Evolutionary conservation across 1,140 invertebrate species (phyloP).

Genomic region (Brachionus koreanus): DNA sequence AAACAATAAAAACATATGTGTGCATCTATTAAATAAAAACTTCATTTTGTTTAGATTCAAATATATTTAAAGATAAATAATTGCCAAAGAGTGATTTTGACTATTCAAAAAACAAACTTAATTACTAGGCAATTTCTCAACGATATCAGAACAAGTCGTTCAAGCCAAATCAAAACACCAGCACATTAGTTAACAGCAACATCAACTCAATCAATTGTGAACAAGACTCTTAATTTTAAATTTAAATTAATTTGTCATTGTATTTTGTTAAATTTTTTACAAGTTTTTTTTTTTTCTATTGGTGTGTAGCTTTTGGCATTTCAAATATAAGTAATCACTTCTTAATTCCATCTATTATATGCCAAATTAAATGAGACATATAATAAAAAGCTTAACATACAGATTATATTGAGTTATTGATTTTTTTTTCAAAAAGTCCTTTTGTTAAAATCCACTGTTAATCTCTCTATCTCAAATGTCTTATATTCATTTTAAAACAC

Average conservation of each 20-base stretch:
- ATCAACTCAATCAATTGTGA: neutral
- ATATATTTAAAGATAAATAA: neutral
- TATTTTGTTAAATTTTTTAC: neutral
- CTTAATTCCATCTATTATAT: neutral
- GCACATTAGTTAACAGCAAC: neutral
- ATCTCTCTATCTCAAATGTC: conserved; percentile 19
- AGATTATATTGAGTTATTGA: neutral
- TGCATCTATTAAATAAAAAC: neutral
- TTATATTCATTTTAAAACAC: conserved; percentile 34
- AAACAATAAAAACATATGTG: neutral
- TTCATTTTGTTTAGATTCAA: neutral
- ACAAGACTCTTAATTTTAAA: neutral
- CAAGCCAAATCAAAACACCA: neutral
- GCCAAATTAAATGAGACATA: neutral
- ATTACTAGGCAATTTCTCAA: neutral
- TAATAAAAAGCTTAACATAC: conserved; percentile 4
- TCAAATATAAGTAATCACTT: neutral
- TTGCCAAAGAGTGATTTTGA: neutral
- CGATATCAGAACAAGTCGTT: neutral
- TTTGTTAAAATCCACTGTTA: neutral
- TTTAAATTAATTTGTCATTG: neutral
- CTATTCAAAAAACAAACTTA: neutral
- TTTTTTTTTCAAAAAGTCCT: neutral
- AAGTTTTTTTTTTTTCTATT: neutral
- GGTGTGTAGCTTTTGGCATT: neutral